Evolutionary conservation across 2,113 vertebrate genomes (phyloP), one percentile per base, ranked within the genome.

Genomic region (Cyphomyrus plagiostoma): DNA sequence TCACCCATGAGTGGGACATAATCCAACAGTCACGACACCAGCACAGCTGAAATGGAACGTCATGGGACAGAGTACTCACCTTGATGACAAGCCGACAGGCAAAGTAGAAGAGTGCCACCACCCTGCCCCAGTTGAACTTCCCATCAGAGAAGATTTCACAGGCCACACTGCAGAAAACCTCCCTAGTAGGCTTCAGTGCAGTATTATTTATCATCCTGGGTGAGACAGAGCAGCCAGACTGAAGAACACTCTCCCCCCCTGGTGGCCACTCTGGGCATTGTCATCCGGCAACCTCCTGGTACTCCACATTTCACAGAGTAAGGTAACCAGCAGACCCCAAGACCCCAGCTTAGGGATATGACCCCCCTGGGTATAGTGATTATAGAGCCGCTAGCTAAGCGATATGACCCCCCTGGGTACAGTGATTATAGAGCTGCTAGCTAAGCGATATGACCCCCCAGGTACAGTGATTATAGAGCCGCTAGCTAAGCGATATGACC

Each of bases 71-170:
- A 62, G 45, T 1, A 66, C 93, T 93, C 70, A 95, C 95, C 91
- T 96, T 96, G 90, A 96, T 95, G 83, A 98, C 97, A 15, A 98
- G 95, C 77, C 96, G 96, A 95, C 96, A 97, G 87, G 98, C 97
- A 88, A 98, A 98, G 94, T 98, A 98, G 93, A 98, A 98, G 0
- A 98, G 91, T 0, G 97, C 96, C 0, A 98, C 98, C 39, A 98
- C 97, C 0, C 97, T 94, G 89, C 98, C 97, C 98, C 98, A 98
- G 94, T 97, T 98, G 92, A 97, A 98, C 93, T 95, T 97, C 90
- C 97, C 97, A 8, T 98, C 97, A 0, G 97, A 95, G 91, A 98
- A 98, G 94, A 98, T 97, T 87, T 98, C 96, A 0, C 91, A 6
- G 0, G 97, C 97, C 52, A 98, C 97, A 82, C 91, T 96, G 90